Evolutionary conservation across 1,140 invertebrate species (phyloP), one percentile per base, ranked within the genome.

Genomic region (Brevipalpus yothersi): DNA sequence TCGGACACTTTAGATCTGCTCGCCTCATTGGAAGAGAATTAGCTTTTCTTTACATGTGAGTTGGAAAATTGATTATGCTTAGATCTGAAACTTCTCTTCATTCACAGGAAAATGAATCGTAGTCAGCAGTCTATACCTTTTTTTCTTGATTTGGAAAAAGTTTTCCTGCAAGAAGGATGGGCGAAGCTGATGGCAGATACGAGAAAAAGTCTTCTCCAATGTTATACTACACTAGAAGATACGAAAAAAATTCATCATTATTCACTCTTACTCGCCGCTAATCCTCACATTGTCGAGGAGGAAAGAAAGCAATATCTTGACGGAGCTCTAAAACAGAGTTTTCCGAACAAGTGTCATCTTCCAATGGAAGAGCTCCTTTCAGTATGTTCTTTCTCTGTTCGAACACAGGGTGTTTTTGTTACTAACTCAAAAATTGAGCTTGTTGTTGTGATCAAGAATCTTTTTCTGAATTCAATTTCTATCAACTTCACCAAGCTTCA

Each of bases 151-250:
- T 80, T 86, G 0, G 71, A 93, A 21, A 80, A 85, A 56, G 86
- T 84, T 19, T 91, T 87, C 65, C 78, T 82, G 64, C 78, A 82
- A 59, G 90, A 95, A 68, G 80, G 82, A 15, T 96, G 92, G 92
- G 71, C 73, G 41, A 75, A 80, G 45, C 72, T 94, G 15, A 73
- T 51, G 77, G 82, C 62, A 75, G 72, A 72, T 76, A 69, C 67
- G 62, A 72, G 9, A 69, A 70, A 62, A 72, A 70, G 7, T 83
- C 82, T 69, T 80, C 81, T 58, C 78, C 80, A 53, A 80, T 92
- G 63, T 45, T 59, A 47, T 40, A 15, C 15, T 19, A 43, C 31
- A 19, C 19, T 58, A 58, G 23, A 58, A 40, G 58, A 58, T 53
- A 23, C 12, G 10, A 31, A 41, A 15, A 58, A 58, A 19, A 2